These are phyloP conservation scores for Morinoia aosen DNA, from an alignment of 2,888 invertebrate species.

Conservation along the genomic window DNA sequence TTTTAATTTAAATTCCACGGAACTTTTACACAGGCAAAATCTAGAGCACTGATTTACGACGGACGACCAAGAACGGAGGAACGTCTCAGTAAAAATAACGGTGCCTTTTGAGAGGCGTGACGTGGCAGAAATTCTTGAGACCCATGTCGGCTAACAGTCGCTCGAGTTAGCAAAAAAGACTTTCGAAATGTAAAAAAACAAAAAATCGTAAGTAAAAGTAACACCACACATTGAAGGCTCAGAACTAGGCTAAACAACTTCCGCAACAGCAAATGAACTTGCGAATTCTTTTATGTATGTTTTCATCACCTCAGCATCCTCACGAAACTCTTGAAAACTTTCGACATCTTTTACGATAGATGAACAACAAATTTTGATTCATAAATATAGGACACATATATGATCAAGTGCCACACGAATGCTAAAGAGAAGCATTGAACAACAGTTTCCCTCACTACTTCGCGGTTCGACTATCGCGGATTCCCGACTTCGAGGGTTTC, in stretches of 20 bases:
- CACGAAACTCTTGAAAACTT: no score
- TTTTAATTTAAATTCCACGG: not conserved
- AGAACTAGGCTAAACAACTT: not conserved
- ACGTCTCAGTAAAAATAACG: not conserved
- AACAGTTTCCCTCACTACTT: no score
- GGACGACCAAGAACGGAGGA: not conserved
- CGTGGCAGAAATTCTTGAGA: constrained; percentile 10
- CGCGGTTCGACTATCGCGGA: no score
- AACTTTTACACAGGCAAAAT: not conserved
- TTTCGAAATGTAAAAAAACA: not conserved
- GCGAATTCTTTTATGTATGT: not conserved
- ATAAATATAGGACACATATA: no score
- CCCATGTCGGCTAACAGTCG: not conserved
- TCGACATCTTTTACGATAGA: no score
- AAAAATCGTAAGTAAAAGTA: not conserved
- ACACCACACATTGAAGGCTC: not conserved
- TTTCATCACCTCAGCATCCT: no score
- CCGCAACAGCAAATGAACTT: not conserved
- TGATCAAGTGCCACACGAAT: no score
- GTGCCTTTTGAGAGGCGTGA: constrained; percentile 31
- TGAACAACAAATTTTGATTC: no score
- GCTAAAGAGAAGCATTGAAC: no score
- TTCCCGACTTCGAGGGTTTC: no score
- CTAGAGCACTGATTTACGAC: not conserved
- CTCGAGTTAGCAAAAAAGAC: not conserved